A percentile compares a stretch with the other conserved stretches of the same genome.
Conservation (phyloP, 1,140 invertebrate genomes). For the Zaprionus africanus region DNA sequence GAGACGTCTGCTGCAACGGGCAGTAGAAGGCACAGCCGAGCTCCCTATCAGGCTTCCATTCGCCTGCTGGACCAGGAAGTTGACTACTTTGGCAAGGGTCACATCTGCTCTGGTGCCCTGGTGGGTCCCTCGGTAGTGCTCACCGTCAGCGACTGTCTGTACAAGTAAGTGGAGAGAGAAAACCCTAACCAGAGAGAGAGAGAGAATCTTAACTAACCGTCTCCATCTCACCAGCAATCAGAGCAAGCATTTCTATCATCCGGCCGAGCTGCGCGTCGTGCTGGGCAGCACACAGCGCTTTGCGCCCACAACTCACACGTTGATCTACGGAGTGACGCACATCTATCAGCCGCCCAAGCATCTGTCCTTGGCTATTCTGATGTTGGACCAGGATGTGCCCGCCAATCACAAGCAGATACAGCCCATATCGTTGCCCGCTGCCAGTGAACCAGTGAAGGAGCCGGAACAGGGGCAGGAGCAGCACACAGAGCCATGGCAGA, state of each 20-base stretch:
- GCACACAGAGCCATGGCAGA: constrained; percentile 10
- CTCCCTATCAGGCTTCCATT: constrained; percentile 78
- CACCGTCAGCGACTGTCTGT: constrained; percentile 85
- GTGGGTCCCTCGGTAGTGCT: constrained; percentile 84
- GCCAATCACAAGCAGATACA: constrained; percentile 47
- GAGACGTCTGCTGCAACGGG: constrained; percentile 21
- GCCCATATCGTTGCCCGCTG: constrained; percentile 44
- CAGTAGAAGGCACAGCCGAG: constrained; percentile 5
- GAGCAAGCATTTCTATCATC: constrained; percentile 57
- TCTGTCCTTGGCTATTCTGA: constrained; percentile 67
- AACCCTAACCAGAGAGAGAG: no score
- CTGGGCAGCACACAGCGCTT: constrained; percentile 68
- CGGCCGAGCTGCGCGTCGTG: constrained; percentile 69
- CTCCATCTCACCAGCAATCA: constrained; percentile 20
- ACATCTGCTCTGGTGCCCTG: constrained; percentile 82
- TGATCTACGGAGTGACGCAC: constrained; percentile 65
- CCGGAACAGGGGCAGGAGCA: background rate
- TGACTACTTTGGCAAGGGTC: constrained; percentile 73
- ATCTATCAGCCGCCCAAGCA: constrained; percentile 58
- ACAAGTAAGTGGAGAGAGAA: constrained; percentile 51
- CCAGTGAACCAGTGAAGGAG: background rate
- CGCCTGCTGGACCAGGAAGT: constrained; percentile 56
- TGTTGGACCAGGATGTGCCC: constrained; percentile 71
- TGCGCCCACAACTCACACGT: constrained; percentile 46
- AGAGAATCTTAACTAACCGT: background rate